A percentile compares a stretch with the other conserved stretches of the same genome.
phyloP scores from a whole-genome alignment of 2,113 vertebrate genomes.

The Vidua macroura region DNA sequence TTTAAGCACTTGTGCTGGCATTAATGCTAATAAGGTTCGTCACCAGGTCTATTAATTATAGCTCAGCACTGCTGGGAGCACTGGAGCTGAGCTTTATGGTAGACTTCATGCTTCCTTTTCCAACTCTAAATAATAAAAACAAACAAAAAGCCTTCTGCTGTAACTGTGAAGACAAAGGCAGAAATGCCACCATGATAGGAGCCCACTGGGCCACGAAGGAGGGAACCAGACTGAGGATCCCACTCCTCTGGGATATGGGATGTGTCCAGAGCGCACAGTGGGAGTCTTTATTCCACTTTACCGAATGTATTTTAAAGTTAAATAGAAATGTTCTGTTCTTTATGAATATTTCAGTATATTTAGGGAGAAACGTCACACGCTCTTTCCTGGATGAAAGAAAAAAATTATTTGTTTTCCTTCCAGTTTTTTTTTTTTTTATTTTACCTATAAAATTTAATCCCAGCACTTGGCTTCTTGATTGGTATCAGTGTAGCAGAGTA shows the following conservation, averaged over 20 bases:
- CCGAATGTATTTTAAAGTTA: background rate
- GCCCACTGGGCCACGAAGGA: background rate
- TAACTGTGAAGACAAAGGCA: background rate
- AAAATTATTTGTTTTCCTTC: background rate
- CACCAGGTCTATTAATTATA: background rate
- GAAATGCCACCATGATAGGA: background rate
- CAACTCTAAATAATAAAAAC: background rate
- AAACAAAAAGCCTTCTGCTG: background rate
- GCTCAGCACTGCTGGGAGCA: background rate
- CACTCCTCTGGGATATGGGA: background rate
- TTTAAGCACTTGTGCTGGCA: background rate
- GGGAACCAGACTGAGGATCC: background rate
- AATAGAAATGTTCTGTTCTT: background rate
- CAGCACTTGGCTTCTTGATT: background rate
- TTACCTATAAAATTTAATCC: background rate
- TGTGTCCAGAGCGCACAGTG: background rate
- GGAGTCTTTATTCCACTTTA: background rate
- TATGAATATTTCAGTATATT: background rate
- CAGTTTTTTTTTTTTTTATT: background rate
- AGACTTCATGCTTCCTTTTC: background rate
- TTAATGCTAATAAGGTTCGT: background rate
- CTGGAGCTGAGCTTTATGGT: background rate
- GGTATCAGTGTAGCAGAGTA: background rate
- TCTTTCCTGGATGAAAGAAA: background rate
- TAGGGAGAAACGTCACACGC: background rate